A percentile compares a stretch with the other conserved stretches of the same genome.
phyloP scores from a whole-genome alignment of 2,888 invertebrate species.

The Griposia aprilina region DNA sequence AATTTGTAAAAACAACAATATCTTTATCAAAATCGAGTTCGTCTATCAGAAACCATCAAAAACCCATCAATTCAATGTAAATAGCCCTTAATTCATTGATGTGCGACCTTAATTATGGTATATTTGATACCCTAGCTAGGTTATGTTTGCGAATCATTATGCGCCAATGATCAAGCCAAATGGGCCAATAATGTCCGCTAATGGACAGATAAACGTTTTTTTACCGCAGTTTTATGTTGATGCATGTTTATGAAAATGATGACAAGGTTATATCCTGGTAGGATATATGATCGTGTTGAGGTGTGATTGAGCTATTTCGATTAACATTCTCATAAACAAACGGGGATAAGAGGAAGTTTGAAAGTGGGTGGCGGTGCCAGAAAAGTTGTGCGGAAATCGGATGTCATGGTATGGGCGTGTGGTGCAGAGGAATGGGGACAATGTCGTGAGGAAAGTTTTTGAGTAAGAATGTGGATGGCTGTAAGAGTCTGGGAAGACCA shows the following conservation, averaged over 20 bases:
- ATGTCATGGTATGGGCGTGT: background rate
- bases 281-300: background rate
- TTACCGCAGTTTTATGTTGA: constrained; percentile 24
- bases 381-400: background rate
- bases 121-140: constrained; percentile 46
- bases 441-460: background rate
- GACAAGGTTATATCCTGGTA: background rate
- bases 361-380: background rate
- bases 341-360: background rate
- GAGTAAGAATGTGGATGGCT: background rate
- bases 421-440: background rate
- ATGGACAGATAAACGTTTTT: constrained; percentile 25
- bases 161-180: constrained; percentile 42
- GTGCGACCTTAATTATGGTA: constrained; percentile 59
- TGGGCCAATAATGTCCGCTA: constrained; percentile 25
- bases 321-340: background rate
- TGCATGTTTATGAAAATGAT: constrained; percentile 8
- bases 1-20: constrained; percentile 12
- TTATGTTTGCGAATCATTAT: constrained; percentile 58
- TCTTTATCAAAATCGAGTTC: background rate
- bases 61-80: constrained; percentile 56
- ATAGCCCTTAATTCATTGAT: constrained; percentile 28
- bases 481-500: background rate
- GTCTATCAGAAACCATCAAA: constrained; percentile 61
- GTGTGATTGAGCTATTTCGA: background rate